Evolutionary conservation across 2,888 invertebrate species (phyloP), one percentile per base, ranked within the genome.

Genomic region (Pyralis farinalis): DNA sequence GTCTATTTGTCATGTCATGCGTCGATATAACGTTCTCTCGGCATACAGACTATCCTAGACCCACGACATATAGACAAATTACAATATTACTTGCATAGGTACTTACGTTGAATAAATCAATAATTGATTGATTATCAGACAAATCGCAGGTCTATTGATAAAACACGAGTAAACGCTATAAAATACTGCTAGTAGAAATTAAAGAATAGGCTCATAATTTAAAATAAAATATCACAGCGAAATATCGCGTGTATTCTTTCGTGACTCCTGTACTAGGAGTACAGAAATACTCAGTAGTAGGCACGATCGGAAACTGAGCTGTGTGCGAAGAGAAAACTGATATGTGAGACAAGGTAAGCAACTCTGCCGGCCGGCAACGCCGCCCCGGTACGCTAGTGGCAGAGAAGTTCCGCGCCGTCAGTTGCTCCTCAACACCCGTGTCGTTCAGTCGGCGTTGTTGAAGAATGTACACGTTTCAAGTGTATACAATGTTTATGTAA

Each of bases 181-280:
- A n/a, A n/a, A n/a, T n/a, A n/a, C n/a, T n/a, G n/a, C n/a, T n/a
- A n/a, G n/a, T n/a, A n/a, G n/a, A n/a, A n/a, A n/a, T n/a, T n/a
- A n/a, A n/a, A n/a, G n/a, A n/a, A n/a, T n/a, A n/a, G n/a, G n/a
- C n/a, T n/a, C n/a, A n/a, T n/a, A n/a, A n/a, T n/a, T n/a, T n/a
- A n/a, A n/a, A n/a, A n/a, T n/a, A n/a, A n/a, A n/a, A n/a, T n/a
- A n/a, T 25, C 50, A 49, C 56, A 62, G 58, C 65, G 58, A 68
- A 72, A 70, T 74, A 68, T 67, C 73, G 68, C 75, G 77, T 77
- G 83, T 82, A 83, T 80, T 85, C 82, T 86, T 85, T 82, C 82
- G 84, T 83, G 83, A 85, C 79, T 68, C 56, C 68, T 76, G 67
- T 83, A 88, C 86, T 62, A 87, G 87, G 87, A 82, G 70, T 63